phyloP scores from a whole-genome alignment of 2,113 vertebrate genomes.

The Eptatretus burgeri region DNA sequence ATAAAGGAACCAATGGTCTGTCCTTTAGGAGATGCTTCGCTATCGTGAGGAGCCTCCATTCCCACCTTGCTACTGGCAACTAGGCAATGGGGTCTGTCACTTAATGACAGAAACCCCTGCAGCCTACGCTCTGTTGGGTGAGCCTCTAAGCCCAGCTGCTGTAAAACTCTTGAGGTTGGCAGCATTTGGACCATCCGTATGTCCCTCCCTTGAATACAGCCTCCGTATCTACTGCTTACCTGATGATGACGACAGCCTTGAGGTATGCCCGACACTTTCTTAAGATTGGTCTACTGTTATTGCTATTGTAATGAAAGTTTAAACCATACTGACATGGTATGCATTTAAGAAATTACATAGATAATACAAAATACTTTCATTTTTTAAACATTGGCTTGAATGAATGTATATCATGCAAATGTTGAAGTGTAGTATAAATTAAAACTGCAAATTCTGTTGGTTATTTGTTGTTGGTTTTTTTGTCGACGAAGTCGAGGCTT shows the following conservation, averaged over 20 bases:
- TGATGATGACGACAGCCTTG: slow-evolving; percentile 59
- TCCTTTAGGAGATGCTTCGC: background rate
- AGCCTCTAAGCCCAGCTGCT: slow-evolving; percentile 44
- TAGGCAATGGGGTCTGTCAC: slow-evolving; percentile 61
- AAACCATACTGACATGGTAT: no score
- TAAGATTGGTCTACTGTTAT: no score
- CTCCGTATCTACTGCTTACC: slow-evolving; percentile 68
- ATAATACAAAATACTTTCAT: no score
- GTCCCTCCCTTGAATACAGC: slow-evolving; percentile 56
- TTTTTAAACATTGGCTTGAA: no score
- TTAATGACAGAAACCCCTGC: slow-evolving; percentile 58
- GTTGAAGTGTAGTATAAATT: no score
- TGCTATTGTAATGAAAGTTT: no score
- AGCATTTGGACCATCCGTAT: slow-evolving; percentile 46
- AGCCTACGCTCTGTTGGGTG: slow-evolving; percentile 55
- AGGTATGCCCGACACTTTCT: slow-evolving; percentile 20
- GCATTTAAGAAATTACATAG: no score
- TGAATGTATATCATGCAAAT: no score
- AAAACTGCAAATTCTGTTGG: no score
- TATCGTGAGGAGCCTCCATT: background rate
- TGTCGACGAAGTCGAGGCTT: no score
- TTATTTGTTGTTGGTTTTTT: no score
- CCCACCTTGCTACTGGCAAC: slow-evolving; percentile 45
- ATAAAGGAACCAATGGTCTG: no score
- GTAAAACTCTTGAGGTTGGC: slow-evolving; percentile 60